Evolutionary conservation across 2,113 vertebrate species (phyloP), one percentile per base, ranked within the genome.

Genomic region (Opisthocomus hoazin): DNA sequence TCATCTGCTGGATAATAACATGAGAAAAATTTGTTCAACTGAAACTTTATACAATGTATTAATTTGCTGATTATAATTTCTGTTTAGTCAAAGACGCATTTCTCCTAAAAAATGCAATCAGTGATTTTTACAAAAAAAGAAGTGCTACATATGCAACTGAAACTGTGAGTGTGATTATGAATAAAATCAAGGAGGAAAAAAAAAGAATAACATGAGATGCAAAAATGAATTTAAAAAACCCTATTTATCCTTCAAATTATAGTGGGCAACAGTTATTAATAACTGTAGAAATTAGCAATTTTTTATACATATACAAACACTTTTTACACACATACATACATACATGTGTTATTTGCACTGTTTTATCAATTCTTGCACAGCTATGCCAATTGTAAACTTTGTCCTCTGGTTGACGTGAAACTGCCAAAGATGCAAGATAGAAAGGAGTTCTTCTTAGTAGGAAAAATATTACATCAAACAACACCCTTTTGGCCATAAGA

Each of bases 161-260:
- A 88, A 48, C 5, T 32, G 7, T 51, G 37, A 23, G 11, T 69
- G 32, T 41, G 9, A 66, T 53, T 79, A 37, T 32, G 11, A 78
- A 60, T 27, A 60, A 46, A 75, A 75, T 32, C 17, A 89, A 70
- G 12, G 4, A 68, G 3, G 8, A 53, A 64, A 83, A 27, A 43
- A 66, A 56, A 34, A 18, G 0, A 48, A 22, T 4, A 54, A n/a
- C 2, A 34, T 19, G 12, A 19, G 30, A 45, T 50, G 6, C 1
- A 65, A 36, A 80, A 34, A 11, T 81, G 15, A 54, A 30, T 22
- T 48, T 8, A 50, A 56, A 64, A 45, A 39, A 18, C 18, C 30
- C 24, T 66, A 58, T 4, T 21, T 9, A 73, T 45, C 12, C 3
- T 39, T 58, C 22, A 82, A 53, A 41, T 6, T n/a, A 15, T 54